Evolutionary conservation across 2,113 vertebrate species (phyloP).

Genomic region (Vireo altiloquus): DNA sequence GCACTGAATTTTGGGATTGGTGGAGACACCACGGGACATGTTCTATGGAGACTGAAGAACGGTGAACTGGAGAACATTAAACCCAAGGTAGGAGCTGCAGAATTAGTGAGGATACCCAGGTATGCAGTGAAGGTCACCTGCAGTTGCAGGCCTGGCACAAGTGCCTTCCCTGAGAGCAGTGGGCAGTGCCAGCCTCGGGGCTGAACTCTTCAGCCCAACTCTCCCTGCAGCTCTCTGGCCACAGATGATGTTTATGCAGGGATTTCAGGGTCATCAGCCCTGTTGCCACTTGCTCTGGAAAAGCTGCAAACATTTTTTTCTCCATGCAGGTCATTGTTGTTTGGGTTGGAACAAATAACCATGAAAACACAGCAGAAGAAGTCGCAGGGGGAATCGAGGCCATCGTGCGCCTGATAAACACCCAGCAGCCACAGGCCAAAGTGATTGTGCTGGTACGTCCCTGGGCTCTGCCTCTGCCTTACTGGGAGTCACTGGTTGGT

Average conservation of each 20-base stretch:
- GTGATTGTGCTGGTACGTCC: slow-evolving; percentile 88
- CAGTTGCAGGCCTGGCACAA: background rate
- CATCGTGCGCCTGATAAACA: slow-evolving; percentile 85
- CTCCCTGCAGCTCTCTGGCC: accelerated
- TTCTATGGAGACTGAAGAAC: slow-evolving; percentile 96
- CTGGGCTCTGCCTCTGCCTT: background rate
- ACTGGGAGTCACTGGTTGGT: accelerated
- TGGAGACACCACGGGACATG: slow-evolving; percentile 92
- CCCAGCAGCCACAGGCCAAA: slow-evolving; percentile 89
- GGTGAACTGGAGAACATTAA: slow-evolving; percentile 97
- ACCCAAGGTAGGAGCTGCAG: slow-evolving; percentile 80
- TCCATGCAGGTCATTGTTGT: slow-evolving; percentile 86
- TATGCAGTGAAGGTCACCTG: background rate
- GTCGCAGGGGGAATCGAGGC: slow-evolving; percentile 91
- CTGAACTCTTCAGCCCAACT: background rate
- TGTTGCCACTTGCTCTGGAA: accelerated
- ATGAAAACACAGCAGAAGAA: slow-evolving; percentile 91
- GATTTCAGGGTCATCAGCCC: background rate
- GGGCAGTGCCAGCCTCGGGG: background rate
- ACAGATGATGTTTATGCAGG: background rate
- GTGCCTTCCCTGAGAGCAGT: background rate
- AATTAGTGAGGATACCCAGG: accelerated
- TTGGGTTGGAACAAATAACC: slow-evolving; percentile 97
- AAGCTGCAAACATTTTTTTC: background rate
- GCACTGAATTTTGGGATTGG: slow-evolving; percentile 95